phyloP scores from a whole-genome alignment of 2,113 vertebrate genomes.

The Anguilla rostrata region DNA sequence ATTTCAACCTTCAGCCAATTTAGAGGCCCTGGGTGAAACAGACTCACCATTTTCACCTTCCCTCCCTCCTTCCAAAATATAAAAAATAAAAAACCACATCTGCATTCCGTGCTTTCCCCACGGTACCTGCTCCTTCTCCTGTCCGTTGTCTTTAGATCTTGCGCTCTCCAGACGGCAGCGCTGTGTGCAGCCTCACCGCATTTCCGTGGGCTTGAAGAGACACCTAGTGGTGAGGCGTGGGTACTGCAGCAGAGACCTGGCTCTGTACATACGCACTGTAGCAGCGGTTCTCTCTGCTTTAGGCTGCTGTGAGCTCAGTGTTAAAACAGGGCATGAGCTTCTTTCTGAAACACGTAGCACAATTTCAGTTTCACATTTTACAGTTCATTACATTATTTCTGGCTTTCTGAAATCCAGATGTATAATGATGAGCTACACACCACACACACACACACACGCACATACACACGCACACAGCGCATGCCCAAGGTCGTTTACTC shows the following conservation, averaged over 20 bases:
- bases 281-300: not conserved
- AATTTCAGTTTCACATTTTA: not conserved
- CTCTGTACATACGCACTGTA: not conserved
- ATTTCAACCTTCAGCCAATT: not conserved
- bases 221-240: conserved; percentile 16
- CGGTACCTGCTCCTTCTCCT: not conserved
- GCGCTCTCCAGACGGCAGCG: not conserved
- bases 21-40: not conserved
- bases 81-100: not conserved
- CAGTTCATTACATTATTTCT: not conserved
- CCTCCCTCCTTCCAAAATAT: not conserved
- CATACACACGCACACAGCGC: not conserved
- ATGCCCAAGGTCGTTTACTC: not conserved
- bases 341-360: not conserved
- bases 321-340: not conserved
- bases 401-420: not conserved
- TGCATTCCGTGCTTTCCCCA: not conserved
- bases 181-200: not conserved
- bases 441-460: not conserved
- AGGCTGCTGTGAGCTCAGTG: not conserved
- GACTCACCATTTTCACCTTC: not conserved
- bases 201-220: conserved; percentile 27
- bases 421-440: not conserved
- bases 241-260: not conserved
- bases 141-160: not conserved